Evolutionary conservation across 1,140 invertebrate species (phyloP), one percentile per base, ranked within the genome.

Genomic region (Lepidurus packardi): DNA sequence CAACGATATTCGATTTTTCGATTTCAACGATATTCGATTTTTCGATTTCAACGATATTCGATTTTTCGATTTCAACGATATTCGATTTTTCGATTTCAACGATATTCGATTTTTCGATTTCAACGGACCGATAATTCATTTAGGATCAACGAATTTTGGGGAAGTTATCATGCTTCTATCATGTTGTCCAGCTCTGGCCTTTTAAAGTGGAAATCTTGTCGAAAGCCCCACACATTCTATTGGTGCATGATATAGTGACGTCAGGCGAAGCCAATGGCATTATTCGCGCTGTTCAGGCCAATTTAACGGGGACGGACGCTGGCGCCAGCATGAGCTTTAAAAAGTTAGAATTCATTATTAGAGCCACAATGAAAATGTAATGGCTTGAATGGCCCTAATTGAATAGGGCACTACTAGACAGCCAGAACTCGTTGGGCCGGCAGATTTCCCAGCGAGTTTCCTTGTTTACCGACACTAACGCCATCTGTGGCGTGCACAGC

Each of bases 251-350:
- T 65, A n/a, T 65, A 21, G 6, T 8, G 16, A 7, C 53, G 7
- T 13, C 9, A 7, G 53, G 4, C 6, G 53, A 65, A 65, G 53
- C 53, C 21, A 65, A 65, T 65, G 53, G 53, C 16, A 65, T 65
- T 65, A 65, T 65, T 65, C 53, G 53, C 53, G 53, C 16, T 21
- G 13, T 16, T 16, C 53, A 65, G 21, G 21, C 8, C 1, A 65
- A 77, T 41, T 44, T 77, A 77, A 41, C 43, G 11, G 43, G 43
- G 7, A 77, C 75, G 7, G 4, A 77, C 7, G 75, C 41, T 16
- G 75, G 75, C 6, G 10, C 75, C 42, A 77, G 75, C 3, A 77
- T 77, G 75, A 77, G 75, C 47, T 77, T 77, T 10, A 77, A 77
- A 42, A 45, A 16, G 75, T 77, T 13, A 10, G 9, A 25, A 10